Conservation (phyloP, 2,888 invertebrate genomes). For the Hypomecis atomaria region DNA sequence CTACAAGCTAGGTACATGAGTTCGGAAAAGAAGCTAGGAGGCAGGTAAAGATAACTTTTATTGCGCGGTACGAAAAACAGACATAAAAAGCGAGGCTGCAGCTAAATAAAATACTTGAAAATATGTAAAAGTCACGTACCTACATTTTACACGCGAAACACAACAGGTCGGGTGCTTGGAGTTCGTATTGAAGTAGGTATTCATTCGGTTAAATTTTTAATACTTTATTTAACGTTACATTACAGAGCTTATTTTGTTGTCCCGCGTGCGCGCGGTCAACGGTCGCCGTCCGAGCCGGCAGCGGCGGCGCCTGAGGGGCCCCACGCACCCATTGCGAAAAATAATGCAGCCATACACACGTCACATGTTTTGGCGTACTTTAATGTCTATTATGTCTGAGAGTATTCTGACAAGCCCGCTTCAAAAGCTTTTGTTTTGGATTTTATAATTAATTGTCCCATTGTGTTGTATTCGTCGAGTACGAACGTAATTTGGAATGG, state of each 20-base stretch:
- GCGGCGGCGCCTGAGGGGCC: conserved; percentile 63
- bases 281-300: conserved; percentile 55
- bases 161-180: not conserved
- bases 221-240: too few relatives aligned
- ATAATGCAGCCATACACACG: conserved; percentile 63
- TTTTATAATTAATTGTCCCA: conserved; percentile 27
- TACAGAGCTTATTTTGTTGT: conserved; percentile 47
- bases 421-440: conserved; percentile 27
- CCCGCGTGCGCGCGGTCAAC: conserved; percentile 67
- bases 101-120: conserved; percentile 11
- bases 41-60: conserved; percentile 16
- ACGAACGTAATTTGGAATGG: conserved; percentile 27
- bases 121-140: conserved; percentile 22
- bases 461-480: conserved; percentile 17
- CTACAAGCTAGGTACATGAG: conserved; percentile 28
- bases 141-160: conserved; percentile 14
- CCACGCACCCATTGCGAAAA: conserved; percentile 68
- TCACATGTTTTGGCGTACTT: conserved; percentile 41
- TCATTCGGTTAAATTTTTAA: conserved; percentile 17
- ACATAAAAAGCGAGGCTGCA: conserved; percentile 21
- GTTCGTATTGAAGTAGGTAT: conserved; percentile 15
- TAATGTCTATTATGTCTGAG: conserved; percentile 31
- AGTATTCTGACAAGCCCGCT: conserved; percentile 20
- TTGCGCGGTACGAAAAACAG: conserved; percentile 1
- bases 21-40: conserved; percentile 24